Percentiles rank a stretch among this genome's conserved stretches.
Evolutionary conservation across 2,888 invertebrate genomes (phyloP).

Genomic region (Hydropsyche betteni): DNA sequence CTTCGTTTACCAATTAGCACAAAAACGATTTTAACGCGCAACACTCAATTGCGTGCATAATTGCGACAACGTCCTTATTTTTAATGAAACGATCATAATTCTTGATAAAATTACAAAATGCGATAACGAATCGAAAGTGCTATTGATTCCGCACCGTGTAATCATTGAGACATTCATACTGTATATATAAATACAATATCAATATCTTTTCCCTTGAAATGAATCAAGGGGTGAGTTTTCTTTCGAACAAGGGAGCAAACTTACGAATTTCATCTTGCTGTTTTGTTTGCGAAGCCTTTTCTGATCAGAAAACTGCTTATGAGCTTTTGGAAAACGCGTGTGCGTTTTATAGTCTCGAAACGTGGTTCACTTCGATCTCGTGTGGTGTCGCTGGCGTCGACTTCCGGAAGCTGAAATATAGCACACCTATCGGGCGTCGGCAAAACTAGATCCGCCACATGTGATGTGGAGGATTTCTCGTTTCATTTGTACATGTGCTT

Average conservation of each 20-base stretch:
- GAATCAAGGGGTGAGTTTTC: background rate
- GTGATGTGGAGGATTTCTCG: background rate
- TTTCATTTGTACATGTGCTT: too few relatives aligned
- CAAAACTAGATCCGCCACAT: background rate
- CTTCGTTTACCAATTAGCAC: too few relatives aligned
- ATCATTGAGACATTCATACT: background rate
- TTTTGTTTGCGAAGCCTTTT: slow-evolving; percentile 42
- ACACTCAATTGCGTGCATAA: too few relatives aligned
- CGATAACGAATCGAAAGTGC: too few relatives aligned
- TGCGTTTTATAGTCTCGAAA: slow-evolving; percentile 13
- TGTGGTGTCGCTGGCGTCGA: background rate
- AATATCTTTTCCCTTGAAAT: background rate
- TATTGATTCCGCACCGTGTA: too few relatives aligned
- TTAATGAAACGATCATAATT: too few relatives aligned
- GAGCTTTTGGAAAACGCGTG: slow-evolving; percentile 21
- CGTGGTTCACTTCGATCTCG: background rate
- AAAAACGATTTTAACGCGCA: too few relatives aligned
- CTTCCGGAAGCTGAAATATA: background rate
- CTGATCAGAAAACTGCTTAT: slow-evolving; percentile 42
- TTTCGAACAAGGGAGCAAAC: background rate
- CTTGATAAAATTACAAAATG: too few relatives aligned
- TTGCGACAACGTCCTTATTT: too few relatives aligned
- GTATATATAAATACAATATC: background rate
- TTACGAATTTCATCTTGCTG: slow-evolving; percentile 37
- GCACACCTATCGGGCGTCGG: background rate